A percentile compares a stretch with the other conserved stretches of the same genome.
Evolutionary conservation across 2,888 invertebrate genomes (phyloP).

Genomic region (Platycheirus rosarum): DNA sequence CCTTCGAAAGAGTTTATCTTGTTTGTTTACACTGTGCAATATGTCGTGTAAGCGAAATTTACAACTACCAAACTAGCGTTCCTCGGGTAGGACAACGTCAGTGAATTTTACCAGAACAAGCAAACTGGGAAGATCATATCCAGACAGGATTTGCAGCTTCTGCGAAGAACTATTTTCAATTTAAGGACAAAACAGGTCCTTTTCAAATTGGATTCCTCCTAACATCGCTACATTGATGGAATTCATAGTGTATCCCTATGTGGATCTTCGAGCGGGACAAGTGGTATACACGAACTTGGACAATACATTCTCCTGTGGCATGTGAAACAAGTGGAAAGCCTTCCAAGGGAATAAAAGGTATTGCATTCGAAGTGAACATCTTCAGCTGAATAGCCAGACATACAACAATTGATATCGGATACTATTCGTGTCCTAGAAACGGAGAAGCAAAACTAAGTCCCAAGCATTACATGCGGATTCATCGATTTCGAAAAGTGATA

Average conservation of each 20-base stretch:
- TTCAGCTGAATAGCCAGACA: conserved; percentile 21
- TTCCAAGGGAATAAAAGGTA: conserved; percentile 28
- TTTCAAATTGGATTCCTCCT: too few relatives aligned
- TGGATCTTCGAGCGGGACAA: too few relatives aligned
- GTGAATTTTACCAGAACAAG: background rate
- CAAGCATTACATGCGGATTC: conserved; percentile 19
- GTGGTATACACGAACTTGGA: conserved; percentile 3
- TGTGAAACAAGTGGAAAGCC: conserved; percentile 31
- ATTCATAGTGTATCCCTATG: too few relatives aligned
- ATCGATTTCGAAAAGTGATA: conserved; percentile 20
- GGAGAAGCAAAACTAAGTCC: conserved; percentile 6
- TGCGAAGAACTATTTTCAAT: too few relatives aligned
- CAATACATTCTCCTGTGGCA: conserved; percentile 19
- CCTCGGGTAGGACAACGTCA: conserved; percentile 1
- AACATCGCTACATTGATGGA: too few relatives aligned
- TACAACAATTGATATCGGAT: conserved; percentile 39
- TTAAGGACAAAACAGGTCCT: too few relatives aligned
- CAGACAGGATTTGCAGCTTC: too few relatives aligned
- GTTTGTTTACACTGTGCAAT: conserved; percentile 45
- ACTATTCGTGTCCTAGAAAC: background rate
- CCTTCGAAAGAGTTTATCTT: conserved; percentile 16
- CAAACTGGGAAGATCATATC: too few relatives aligned
- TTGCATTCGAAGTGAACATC: conserved; percentile 38
- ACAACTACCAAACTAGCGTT: conserved; percentile 6
- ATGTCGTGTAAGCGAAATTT: conserved; percentile 35